Percentiles rank a stretch among this genome's conserved stretches.
Conservation (phyloP, 2,888 invertebrate genomes). For the Sinelater perroti region DNA sequence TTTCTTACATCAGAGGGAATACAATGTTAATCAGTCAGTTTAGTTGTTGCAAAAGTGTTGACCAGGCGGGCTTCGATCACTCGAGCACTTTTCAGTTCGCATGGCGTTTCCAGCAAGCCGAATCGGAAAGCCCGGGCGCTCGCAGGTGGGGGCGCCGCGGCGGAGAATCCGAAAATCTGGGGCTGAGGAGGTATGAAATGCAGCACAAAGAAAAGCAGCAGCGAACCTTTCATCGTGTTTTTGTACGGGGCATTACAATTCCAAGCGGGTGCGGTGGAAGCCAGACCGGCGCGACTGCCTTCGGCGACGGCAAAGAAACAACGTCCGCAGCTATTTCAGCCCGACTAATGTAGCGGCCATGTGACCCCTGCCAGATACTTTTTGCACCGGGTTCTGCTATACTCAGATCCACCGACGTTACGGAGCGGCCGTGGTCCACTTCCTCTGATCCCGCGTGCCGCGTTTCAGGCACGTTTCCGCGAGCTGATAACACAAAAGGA, state of each 20-base stretch:
- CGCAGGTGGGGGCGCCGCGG: neutral
- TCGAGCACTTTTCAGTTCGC: no score
- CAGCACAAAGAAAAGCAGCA: conserved; percentile 36
- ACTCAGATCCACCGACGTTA: conserved; percentile 41
- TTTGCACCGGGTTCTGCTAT: conserved; percentile 48
- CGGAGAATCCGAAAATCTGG: conserved; percentile 9
- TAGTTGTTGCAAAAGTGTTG: no score
- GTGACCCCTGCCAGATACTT: conserved; percentile 55
- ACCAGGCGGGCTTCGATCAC: no score
- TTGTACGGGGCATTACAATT: conserved; percentile 52
- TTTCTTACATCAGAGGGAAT: no score
- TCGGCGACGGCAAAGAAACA: conserved; percentile 55
- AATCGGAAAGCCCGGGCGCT: no score
- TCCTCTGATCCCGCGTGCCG: neutral
- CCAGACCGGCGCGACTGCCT: conserved; percentile 54
- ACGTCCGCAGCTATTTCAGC: conserved; percentile 53
- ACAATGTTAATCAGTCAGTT: no score
- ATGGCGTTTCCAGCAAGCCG: no score
- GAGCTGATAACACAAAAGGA: no score
- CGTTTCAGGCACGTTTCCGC: neutral
- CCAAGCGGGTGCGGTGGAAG: conserved; percentile 52
- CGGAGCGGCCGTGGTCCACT: conserved; percentile 41
- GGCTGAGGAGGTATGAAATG: conserved; percentile 23
- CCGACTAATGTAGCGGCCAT: conserved; percentile 52
- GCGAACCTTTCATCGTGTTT: conserved; percentile 51